Percentiles rank a stretch among this genome's conserved stretches.
Conservation (phyloP, 2,888 invertebrate species). For the Napeogenes sylphis region DNA sequence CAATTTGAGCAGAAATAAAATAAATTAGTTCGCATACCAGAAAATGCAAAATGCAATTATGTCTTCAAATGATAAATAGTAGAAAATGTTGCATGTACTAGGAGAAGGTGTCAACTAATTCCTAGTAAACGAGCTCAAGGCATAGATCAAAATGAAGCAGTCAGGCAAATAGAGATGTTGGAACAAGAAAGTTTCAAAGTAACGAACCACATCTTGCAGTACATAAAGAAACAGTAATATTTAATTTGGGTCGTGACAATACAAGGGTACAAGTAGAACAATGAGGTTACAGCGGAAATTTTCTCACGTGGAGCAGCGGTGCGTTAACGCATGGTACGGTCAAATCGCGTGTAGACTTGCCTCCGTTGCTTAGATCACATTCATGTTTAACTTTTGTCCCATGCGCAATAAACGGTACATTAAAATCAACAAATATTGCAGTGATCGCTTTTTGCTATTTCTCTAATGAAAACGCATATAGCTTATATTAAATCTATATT, state of each 20-base stretch:
- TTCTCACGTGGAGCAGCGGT: slow-evolving; percentile 68
- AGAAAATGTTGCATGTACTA: neutral
- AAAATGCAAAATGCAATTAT: slow-evolving; percentile 23
- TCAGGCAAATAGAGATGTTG: no score
- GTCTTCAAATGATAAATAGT: slow-evolving; percentile 15
- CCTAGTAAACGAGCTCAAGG: no score
- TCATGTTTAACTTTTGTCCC: slow-evolving; percentile 26
- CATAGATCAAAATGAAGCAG: no score
- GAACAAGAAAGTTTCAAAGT: neutral
- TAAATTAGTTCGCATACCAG: slow-evolving; percentile 33
- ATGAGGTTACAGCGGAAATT: slow-evolving; percentile 56
- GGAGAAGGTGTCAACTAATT: no score
- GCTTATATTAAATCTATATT: no score
- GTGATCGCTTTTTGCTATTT: neutral
- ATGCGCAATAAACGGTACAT: neutral
- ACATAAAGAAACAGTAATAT: slow-evolving; percentile 23
- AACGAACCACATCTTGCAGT: neutral
- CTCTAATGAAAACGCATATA: no score
- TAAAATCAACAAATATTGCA: neutral
- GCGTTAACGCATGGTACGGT: slow-evolving; percentile 66
- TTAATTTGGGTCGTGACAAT: slow-evolving; percentile 40
- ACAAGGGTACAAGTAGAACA: slow-evolving; percentile 56
- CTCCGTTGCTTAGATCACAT: slow-evolving; percentile 53
- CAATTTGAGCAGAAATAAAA: slow-evolving; percentile 53
- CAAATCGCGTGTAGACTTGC: slow-evolving; percentile 57